phyloP scores from a whole-genome alignment of 2,888 invertebrate species.

The Lasioglossum calceatum region DNA sequence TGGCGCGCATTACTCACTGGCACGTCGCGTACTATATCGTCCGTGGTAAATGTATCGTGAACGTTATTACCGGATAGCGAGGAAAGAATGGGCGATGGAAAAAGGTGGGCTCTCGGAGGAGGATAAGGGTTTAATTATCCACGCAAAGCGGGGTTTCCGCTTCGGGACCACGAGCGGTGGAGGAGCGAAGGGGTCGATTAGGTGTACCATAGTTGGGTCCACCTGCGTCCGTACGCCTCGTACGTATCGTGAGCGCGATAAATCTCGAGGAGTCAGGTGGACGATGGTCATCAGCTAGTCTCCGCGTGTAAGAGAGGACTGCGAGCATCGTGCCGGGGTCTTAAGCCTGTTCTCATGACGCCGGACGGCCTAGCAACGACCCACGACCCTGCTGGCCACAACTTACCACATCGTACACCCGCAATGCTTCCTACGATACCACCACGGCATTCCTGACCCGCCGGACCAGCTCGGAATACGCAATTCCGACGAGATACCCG shows the following conservation, averaged over 20 bases:
- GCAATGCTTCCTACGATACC: slow-evolving; percentile 74
- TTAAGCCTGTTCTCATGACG: slow-evolving; percentile 79
- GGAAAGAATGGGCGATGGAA: background rate
- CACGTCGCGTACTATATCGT: slow-evolving; percentile 33
- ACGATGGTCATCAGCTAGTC: slow-evolving; percentile 83
- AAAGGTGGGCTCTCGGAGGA: slow-evolving; percentile 31
- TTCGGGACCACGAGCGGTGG: slow-evolving; percentile 12
- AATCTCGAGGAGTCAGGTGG: slow-evolving; percentile 83
- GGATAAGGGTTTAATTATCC: slow-evolving; percentile 71
- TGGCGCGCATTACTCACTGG: slow-evolving; percentile 33
- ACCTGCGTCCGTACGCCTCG: slow-evolving; percentile 43
- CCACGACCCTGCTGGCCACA: slow-evolving; percentile 81
- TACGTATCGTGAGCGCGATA: slow-evolving; percentile 79
- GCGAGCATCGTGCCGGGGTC: slow-evolving; percentile 63
- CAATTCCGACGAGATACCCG: slow-evolving; percentile 67
- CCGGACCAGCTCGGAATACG: slow-evolving; percentile 77
- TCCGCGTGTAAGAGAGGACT: slow-evolving; percentile 74
- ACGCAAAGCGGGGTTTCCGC: slow-evolving; percentile 55
- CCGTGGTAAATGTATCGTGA: slow-evolving; percentile 49
- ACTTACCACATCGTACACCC: slow-evolving; percentile 79
- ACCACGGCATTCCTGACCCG: slow-evolving; percentile 74
- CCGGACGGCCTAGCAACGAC: slow-evolving; percentile 80
- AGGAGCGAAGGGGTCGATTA: slow-evolving; percentile 59
- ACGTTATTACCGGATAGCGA: slow-evolving; percentile 45
- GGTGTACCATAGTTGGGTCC: slow-evolving; percentile 25